Evolutionary conservation across 2,888 invertebrate species (phyloP).

Genomic region (Polyommatus icarus): DNA sequence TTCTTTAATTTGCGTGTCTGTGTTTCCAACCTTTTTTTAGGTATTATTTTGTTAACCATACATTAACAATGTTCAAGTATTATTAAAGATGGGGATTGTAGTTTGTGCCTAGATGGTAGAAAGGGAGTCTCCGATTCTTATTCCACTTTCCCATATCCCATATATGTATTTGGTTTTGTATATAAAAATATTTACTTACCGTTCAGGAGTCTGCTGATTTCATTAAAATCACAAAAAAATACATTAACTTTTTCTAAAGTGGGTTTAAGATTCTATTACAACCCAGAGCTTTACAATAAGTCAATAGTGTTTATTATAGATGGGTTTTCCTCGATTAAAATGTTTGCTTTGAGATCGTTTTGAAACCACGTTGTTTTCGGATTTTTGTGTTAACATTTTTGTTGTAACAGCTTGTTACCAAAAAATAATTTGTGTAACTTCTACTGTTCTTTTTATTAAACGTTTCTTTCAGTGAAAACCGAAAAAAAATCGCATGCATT

Average conservation of each 20-base stretch:
- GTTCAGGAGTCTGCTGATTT: not conserved
- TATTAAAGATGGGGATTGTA: not conserved
- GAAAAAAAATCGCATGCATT: not conserved
- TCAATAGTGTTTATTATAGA: not conserved
- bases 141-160: not conserved
- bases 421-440: not conserved
- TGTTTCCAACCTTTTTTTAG: slow-evolving; percentile 48
- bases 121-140: not conserved
- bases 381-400: not conserved
- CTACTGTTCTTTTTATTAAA: not conserved
- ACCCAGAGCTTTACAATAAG: not conserved
- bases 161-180: too few species aligned
- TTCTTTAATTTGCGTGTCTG: slow-evolving; percentile 49
- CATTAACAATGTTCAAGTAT: not conserved
- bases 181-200: too few species aligned
- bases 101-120: not conserved
- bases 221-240: not conserved
- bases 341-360: not conserved
- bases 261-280: too few species aligned
- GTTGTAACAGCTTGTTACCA: not conserved
- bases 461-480: too few species aligned
- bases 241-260: too few species aligned
- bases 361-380: not conserved
- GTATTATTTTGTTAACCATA: not conserved
- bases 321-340: not conserved